Evolutionary conservation across 1,140 invertebrate species (phyloP), one percentile per base, ranked within the genome.

Genomic region (Helicoverpa zea): DNA sequence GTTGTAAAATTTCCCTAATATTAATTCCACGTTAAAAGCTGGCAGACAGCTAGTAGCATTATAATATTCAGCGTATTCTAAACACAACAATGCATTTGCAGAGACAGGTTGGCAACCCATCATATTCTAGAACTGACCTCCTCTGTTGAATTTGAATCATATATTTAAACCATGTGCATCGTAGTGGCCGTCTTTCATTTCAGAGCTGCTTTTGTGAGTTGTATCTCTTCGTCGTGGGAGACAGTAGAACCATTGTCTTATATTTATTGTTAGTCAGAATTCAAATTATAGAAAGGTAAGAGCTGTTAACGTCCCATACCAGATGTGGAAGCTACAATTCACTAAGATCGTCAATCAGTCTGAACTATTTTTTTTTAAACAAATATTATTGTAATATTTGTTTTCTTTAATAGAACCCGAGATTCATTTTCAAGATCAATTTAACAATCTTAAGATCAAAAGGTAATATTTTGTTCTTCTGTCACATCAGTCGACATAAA

Each of bases 1-100:
- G 10, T 12, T 61, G 58, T 30, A 13, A n/a, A 54, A 14, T 12
- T 30, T 30, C 12, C 35, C 9, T 61, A 18, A 29, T 30, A 30
- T 61, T 13, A 61, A 30, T 13, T 23, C 3, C 29, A 61, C 2
- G 23, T 30, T 13, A 14, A 4, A 30, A 30, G 23, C 12, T 61
- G 14, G 14, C 16, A 10, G 16, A 58, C 4, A 58, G 54, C 58
- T 30, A 61, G 11, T 3, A 30, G n/a, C 5, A 43, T 64, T 43
- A 43, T 47, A 64, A 68, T 49, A 49, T 68, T 66, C 16, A 68
- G 2, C 16, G 2, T n/a, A 68, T n/a, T 49, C 16, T 16, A 68
- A 68, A 49, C 64, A 68, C 16, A 61, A 68, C 64, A 68, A 68
- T 49, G 64, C 43, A 49, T 68, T 68, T 49, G 30, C 3, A 49